phyloP scores from a whole-genome alignment of 2,113 vertebrate genomes.

The Arenaria interpres region DNA sequence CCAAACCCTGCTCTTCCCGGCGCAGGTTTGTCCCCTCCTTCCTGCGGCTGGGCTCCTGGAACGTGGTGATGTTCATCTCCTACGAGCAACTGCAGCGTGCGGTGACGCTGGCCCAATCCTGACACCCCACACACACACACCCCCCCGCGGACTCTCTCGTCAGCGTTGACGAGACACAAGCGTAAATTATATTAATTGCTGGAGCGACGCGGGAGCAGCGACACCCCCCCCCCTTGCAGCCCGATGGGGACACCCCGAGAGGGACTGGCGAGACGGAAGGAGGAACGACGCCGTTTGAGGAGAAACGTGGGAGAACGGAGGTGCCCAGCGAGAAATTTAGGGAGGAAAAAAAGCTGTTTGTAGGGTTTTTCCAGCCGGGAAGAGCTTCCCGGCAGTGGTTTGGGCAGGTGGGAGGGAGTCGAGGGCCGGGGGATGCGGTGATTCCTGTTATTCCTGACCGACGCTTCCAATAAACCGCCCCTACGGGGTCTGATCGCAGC shows the following conservation, averaged over 20 bases:
- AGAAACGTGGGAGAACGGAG: rapidly evolving
- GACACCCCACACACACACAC: background rate
- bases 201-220: rapidly evolving
- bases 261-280: rapidly evolving
- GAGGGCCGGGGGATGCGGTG: rapidly evolving
- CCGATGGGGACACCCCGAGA: rapidly evolving
- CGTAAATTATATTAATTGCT: constrained; percentile 72
- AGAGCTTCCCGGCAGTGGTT: background rate
- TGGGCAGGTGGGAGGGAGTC: rapidly evolving
- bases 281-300: rapidly evolving
- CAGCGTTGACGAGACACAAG: background rate
- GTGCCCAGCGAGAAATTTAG: background rate
- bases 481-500: background rate
- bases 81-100: constrained; percentile 92
- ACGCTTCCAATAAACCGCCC: background rate
- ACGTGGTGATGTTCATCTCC: constrained; percentile 94
- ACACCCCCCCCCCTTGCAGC: rapidly evolving
- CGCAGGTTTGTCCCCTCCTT: constrained; percentile 91
- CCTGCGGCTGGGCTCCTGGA: constrained; percentile 91
- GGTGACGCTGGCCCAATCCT: constrained; percentile 65
- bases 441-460: background rate
- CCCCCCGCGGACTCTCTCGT: background rate
- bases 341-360: rapidly evolving
- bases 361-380: background rate
- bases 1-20: rapidly evolving